These are phyloP conservation scores for Galeruca laticollis DNA, from an alignment of 2,888 invertebrate species.

Conservation along the genomic window DNA sequence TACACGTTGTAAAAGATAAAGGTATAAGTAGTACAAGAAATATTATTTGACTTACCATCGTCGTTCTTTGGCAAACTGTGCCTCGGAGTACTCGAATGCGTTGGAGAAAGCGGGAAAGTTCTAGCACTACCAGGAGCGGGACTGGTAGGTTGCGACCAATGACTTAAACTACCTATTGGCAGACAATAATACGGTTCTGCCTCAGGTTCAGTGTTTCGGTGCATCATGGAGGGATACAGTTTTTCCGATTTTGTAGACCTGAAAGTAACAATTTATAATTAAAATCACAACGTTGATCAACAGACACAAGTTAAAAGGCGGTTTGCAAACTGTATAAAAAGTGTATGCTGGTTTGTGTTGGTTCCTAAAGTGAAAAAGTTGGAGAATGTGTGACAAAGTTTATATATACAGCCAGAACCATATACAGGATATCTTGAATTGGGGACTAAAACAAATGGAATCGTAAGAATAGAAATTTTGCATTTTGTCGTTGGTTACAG, in stretches of 20 bases:
- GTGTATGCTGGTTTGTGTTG: too few relatives aligned
- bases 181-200: slow-evolving; percentile 89
- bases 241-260: slow-evolving; percentile 97
- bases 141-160: slow-evolving; percentile 81
- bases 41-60: slow-evolving; percentile 74
- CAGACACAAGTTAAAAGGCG: too few relatives aligned
- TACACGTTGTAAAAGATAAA: too few relatives aligned
- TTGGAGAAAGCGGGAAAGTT: slow-evolving; percentile 71
- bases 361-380: too few relatives aligned
- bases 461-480: too few relatives aligned
- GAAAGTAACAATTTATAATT: slow-evolving; percentile 57
- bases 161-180: slow-evolving; percentile 75
- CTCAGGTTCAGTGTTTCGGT: slow-evolving; percentile 84
- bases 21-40: slow-evolving; percentile 7
- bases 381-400: too few relatives aligned
- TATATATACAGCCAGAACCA: too few relatives aligned
- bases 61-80: slow-evolving; percentile 75
- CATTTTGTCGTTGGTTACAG: too few relatives aligned
- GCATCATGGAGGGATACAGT: slow-evolving; percentile 92
- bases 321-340: too few relatives aligned
- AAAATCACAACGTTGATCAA: not conserved
- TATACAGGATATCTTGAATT: too few relatives aligned
- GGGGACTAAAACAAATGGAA: too few relatives aligned
- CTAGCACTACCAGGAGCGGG: slow-evolving; percentile 73
- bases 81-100: slow-evolving; percentile 72